Conservation (phyloP, 2,797 vertebrate genomes). For the Ctenochaetus hawaiiensis region DNA sequence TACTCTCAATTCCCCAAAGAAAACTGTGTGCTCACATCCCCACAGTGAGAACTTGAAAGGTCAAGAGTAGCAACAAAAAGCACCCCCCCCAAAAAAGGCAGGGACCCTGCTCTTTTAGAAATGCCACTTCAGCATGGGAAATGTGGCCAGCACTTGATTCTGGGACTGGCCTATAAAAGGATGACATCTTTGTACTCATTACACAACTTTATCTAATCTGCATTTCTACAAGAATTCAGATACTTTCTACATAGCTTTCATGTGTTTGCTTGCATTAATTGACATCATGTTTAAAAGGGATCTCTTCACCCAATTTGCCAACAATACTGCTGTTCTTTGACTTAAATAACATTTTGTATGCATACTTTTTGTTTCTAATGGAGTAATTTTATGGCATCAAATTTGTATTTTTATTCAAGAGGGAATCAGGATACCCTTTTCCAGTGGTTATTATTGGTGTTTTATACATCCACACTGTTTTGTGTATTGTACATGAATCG, state of each 20-base stretch:
- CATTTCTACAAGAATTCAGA: neutral
- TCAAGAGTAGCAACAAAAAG: conserved; percentile 31
- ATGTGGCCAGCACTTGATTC: neutral
- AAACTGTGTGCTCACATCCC: neutral
- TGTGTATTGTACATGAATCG: too few species aligned
- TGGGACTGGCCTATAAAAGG: conserved; percentile 18
- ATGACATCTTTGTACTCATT: neutral
- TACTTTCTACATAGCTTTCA: neutral
- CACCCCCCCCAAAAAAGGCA: neutral
- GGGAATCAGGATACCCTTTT: too few species aligned
- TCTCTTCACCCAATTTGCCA: too few species aligned
- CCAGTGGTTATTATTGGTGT: too few species aligned
- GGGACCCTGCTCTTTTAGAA: conserved; percentile 10
- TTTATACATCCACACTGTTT: too few species aligned
- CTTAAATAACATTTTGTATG: too few species aligned
- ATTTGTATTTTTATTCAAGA: too few species aligned
- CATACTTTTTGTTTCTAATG: too few species aligned
- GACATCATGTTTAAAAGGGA: neutral
- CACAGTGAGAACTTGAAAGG: conserved; percentile 1
- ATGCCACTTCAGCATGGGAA: conserved; percentile 13
- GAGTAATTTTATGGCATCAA: too few species aligned
- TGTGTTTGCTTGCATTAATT: neutral
- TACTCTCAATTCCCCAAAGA: conserved; percentile 30
- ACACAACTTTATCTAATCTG: neutral
- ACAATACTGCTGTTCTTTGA: too few species aligned